phyloP scores from a whole-genome alignment of 1,140 invertebrate genomes.

The Periplaneta americana region DNA sequence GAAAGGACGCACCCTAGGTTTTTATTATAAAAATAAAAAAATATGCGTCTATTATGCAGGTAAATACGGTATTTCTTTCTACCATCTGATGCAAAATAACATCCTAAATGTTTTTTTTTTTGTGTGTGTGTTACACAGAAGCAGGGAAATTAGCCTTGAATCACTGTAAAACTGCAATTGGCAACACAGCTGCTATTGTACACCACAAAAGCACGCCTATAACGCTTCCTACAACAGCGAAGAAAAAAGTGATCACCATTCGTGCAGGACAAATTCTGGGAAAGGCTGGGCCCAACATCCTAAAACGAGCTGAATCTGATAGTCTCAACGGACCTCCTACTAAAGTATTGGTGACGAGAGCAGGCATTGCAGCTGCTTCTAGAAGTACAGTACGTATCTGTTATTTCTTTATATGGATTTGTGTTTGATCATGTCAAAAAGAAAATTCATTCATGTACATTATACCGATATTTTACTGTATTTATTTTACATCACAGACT shows the following conservation, averaged over 20 bases:
- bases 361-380: conserved; percentile 23
- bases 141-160: conserved; percentile 71
- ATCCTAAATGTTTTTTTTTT: not conserved
- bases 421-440: no score
- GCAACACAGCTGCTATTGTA: not conserved
- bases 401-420: not conserved
- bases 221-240: not conserved
- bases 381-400: conserved; percentile 16
- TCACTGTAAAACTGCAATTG: conserved; percentile 32
- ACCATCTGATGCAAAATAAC: not conserved
- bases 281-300: conserved; percentile 35
- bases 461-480: no score
- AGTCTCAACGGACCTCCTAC: conserved; percentile 32
- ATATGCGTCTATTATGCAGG: no score
- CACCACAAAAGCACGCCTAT: not conserved
- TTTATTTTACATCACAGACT: no score
- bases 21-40: no score
- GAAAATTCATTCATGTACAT: no score
- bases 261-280: conserved; percentile 36
- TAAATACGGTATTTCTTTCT: not conserved
- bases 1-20: no score
- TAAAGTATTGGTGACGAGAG: conserved; percentile 29
- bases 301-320: conserved; percentile 24
- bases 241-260: conserved; percentile 38
- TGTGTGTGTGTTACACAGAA: conserved; percentile 50